Conservation (phyloP, 2,888 invertebrate species). For the Drosophila atroscutellata region DNA sequence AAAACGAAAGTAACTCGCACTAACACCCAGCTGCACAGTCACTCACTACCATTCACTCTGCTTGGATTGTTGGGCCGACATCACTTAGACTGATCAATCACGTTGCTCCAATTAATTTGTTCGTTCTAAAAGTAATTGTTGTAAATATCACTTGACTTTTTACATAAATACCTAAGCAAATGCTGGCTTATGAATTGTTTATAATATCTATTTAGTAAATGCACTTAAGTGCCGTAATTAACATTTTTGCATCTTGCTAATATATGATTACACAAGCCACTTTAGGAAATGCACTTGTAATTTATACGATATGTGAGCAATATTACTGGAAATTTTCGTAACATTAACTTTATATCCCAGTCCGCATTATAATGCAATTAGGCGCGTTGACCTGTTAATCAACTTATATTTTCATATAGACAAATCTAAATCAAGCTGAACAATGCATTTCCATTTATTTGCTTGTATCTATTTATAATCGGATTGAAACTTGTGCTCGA, state of each 20-base stretch:
- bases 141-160: constrained; percentile 1
- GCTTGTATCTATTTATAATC: not conserved
- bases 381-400: constrained; percentile 29
- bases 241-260: constrained; percentile 8
- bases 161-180: not conserved
- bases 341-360: not conserved
- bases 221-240: constrained; percentile 19
- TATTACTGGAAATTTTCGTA: constrained; percentile 21
- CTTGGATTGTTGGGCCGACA: constrained; percentile 21
- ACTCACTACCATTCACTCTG: constrained; percentile 34
- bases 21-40: constrained; percentile 41
- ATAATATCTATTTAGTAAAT: not conserved
- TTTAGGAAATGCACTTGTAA: constrained; percentile 1
- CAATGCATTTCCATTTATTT: not conserved
- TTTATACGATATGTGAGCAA: not conserved
- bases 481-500: not conserved
- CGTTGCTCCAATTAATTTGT: constrained; percentile 4
- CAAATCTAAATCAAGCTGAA: not conserved
- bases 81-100: constrained; percentile 41
- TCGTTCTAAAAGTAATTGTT: not conserved
- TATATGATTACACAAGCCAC: constrained; percentile 7
- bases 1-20: constrained; percentile 82
- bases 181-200: not conserved
- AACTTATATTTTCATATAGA: constrained; percentile 13
- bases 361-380: not conserved